phyloP scores from a whole-genome alignment of 2,888 invertebrate genomes.

The Drosophila borealis region DNA sequence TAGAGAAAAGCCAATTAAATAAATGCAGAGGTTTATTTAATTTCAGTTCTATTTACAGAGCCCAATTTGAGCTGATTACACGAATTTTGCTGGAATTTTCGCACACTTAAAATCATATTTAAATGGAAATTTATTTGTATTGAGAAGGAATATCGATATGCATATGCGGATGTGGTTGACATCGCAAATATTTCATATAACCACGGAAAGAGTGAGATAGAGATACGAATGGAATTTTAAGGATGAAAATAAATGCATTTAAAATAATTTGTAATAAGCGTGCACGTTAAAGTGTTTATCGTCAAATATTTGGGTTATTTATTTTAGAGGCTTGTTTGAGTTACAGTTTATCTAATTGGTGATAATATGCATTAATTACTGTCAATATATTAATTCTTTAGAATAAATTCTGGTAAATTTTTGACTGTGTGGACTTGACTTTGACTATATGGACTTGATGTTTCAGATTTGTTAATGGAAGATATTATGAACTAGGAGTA shows the following conservation, averaged over 20 bases:
- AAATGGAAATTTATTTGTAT: conserved; percentile 5
- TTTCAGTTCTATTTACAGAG: conserved; percentile 7
- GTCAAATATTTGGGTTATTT: too few species aligned
- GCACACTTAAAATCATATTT: conserved; percentile 5
- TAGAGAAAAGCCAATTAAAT: conserved; percentile 52
- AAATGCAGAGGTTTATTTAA: conserved; percentile 22
- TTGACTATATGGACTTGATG: too few species aligned
- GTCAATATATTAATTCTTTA: background rate
- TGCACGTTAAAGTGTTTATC: background rate
- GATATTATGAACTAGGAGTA: too few species aligned
- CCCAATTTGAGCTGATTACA: background rate
- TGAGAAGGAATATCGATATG: conserved; percentile 1
- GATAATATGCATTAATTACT: conserved; percentile 1
- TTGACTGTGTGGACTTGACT: too few species aligned
- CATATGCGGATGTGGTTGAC: conserved; percentile 16
- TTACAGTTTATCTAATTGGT: background rate
- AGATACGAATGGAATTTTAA: background rate
- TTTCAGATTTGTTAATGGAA: too few species aligned
- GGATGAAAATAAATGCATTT: conserved; percentile 4
- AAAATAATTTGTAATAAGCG: background rate
- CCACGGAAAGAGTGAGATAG: conserved; percentile 2
- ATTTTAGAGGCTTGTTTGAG: too few species aligned
- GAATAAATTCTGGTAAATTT: too few species aligned
- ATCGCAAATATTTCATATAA: conserved; percentile 24
- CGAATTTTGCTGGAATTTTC: conserved; percentile 1